phyloP scores from a whole-genome alignment of 2,113 vertebrate genomes.

The Paracanthobrama guichenoti region DNA sequence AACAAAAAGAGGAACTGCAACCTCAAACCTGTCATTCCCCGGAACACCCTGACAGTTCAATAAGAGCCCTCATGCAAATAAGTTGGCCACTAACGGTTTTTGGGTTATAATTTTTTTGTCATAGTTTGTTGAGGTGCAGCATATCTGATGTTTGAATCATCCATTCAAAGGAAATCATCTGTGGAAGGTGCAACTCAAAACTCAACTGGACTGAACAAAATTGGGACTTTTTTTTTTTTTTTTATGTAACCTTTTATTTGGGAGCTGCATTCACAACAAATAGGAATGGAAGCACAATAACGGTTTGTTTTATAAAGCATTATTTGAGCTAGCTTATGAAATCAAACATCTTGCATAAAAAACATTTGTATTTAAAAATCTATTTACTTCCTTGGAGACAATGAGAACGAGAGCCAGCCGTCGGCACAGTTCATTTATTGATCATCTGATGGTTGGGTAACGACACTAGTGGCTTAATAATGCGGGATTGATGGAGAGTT shows the following conservation, averaged over 20 bases:
- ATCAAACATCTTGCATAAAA: neutral
- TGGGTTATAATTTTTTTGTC: constrained; percentile 33
- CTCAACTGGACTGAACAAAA: neutral
- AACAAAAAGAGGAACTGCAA: constrained; percentile 58
- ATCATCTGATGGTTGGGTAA: constrained; percentile 47
- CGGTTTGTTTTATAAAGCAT: neutral
- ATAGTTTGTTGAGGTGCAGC: constrained; percentile 10
- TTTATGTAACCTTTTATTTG: neutral
- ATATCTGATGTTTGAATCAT: constrained; percentile 14
- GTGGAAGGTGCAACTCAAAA: neutral
- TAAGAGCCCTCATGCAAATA: constrained; percentile 54
- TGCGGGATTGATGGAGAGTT: constrained; percentile 30
- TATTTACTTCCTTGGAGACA: neutral
- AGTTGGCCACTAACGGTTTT: constrained; percentile 9
- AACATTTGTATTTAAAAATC: neutral
- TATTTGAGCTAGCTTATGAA: neutral
- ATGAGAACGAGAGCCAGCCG: neutral
- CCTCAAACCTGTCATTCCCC: constrained; percentile 29
- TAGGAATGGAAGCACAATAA: neutral
- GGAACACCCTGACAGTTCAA: constrained; percentile 45
- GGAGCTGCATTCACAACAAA: neutral
- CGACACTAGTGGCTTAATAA: constrained; percentile 46
- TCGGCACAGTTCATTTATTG: constrained; percentile 43
- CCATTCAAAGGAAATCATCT: neutral
- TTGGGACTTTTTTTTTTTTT: neutral